Evolutionary conservation across 92 coral and sea anemone species (phyloP).

Genomic region (Epizoanthus illoricatus): DNA sequence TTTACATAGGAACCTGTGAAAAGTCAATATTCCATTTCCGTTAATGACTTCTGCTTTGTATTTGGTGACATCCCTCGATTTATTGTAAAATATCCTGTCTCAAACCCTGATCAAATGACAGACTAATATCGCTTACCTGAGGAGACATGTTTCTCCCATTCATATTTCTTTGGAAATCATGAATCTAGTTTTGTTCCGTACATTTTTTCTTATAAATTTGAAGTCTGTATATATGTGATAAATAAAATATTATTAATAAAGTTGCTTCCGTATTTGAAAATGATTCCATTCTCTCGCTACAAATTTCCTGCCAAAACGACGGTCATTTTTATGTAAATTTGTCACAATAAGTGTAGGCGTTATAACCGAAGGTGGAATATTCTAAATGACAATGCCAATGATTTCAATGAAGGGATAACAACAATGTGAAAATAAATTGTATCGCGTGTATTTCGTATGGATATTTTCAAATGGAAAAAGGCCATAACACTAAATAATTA

Average conservation of each 20-base stretch:
- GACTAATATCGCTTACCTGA: background rate
- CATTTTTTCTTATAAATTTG: too few species aligned
- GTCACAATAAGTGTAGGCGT: too few species aligned
- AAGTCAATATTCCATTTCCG: background rate
- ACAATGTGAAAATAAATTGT: too few species aligned
- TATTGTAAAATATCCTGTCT: background rate
- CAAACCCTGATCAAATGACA: constrained; percentile 10
- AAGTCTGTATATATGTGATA: background rate
- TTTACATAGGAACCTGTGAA: constrained; percentile 22
- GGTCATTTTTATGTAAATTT: too few species aligned
- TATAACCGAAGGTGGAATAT: too few species aligned
- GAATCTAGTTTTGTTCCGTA: background rate
- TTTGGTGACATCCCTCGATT: background rate
- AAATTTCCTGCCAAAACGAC: background rate
- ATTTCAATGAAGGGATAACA: too few species aligned
- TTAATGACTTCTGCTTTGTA: constrained; percentile 15
- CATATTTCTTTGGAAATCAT: background rate
- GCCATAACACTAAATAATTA: too few species aligned
- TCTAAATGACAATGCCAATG: too few species aligned
- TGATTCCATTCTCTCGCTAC: background rate
- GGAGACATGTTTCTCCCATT: background rate
- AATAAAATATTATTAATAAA: background rate
- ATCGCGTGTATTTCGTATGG: too few species aligned
- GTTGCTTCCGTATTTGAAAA: background rate
- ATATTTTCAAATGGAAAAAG: too few species aligned